Evolutionary conservation across 2,797 vertebrate species (phyloP).

Genomic region (Paramormyrops hopkinsi): DNA sequence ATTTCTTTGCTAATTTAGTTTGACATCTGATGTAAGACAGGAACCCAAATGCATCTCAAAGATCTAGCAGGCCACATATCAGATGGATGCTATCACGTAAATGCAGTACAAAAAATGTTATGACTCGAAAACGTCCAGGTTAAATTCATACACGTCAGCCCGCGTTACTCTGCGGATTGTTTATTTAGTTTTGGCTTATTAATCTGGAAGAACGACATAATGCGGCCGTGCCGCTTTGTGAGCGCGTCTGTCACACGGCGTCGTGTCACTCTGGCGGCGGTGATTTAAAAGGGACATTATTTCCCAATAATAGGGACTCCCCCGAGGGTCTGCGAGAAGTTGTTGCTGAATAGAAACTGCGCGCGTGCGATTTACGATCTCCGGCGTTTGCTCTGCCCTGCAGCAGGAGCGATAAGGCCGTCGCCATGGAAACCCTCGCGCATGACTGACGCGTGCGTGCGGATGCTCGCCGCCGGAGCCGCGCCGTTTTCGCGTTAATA

Average conservation of each 20-base stretch:
- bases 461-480: not conserved
- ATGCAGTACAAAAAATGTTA: not conserved
- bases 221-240: not conserved
- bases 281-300: not conserved
- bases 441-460: not conserved
- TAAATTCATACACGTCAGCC: not conserved
- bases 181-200: constrained; percentile 8
- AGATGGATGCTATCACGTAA: not conserved
- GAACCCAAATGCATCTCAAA: not conserved
- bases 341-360: not conserved
- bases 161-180: constrained; percentile 1
- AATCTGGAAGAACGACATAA: not conserved
- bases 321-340: not conserved
- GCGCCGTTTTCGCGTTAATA: not conserved
- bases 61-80: not conserved
- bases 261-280: not conserved
- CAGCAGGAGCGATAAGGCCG: constrained; percentile 15
- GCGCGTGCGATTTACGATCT: constrained; percentile 4
- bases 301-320: constrained; percentile 5
- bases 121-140: constrained; percentile 3
- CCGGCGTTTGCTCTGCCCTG: not conserved
- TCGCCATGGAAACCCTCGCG: constrained; percentile 21
- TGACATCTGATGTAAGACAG: not conserved
- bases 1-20: not conserved
- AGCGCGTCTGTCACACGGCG: not conserved